Base-by-base conservation (phyloP, 2,113 vertebrate species). In the Malurus elegans region DNA sequence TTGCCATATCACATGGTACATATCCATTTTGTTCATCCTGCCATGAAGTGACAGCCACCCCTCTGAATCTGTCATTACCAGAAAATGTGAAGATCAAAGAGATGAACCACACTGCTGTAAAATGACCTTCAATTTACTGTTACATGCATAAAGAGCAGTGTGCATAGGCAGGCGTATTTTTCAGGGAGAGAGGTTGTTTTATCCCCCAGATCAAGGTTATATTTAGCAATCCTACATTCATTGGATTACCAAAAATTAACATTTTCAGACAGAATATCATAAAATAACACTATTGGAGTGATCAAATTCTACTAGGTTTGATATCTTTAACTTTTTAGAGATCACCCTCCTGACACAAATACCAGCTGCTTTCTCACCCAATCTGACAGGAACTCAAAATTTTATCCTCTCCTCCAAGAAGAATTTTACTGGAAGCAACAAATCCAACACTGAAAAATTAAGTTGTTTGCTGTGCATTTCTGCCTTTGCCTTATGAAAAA, bases 111-210 rank as follows among this genome's bases (percentile, higher is more conserved):
- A 3, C 40, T 75, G 88, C 66, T 72, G 24, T 48, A 93, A 84
- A 71, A 45, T 75, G 81, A 93, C 96, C 93, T 96, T 94, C 81
- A 79, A 61, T 71, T 80, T 87, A 51, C 56, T 64, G 38, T 50
- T 53, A 57, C 17, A 78, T 44, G 58, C 38, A 79, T 48, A 57
- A 48, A 44, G 34, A 47, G 45, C 11, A 72, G 19, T 9, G 10
- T 32, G 15, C 26, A 61, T 6, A 44, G 18, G 28, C 57, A 85
- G 23, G 66, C 0, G 1, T 31, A 31, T n/a, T 83, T 62, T 66
- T 51, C 57, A 42, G 16, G 4, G 48, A 60, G 7, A 85, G 12
- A 45, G 19, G 18, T 12, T 65, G 8, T 32, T 75, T 85, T n/a
- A 90, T 36, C 8, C 26, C 28, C 7, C 25, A 5, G 12, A 10